Evolutionary conservation across 2,888 invertebrate species (phyloP).

Genomic region (Rhogogaster chlorosoma): DNA sequence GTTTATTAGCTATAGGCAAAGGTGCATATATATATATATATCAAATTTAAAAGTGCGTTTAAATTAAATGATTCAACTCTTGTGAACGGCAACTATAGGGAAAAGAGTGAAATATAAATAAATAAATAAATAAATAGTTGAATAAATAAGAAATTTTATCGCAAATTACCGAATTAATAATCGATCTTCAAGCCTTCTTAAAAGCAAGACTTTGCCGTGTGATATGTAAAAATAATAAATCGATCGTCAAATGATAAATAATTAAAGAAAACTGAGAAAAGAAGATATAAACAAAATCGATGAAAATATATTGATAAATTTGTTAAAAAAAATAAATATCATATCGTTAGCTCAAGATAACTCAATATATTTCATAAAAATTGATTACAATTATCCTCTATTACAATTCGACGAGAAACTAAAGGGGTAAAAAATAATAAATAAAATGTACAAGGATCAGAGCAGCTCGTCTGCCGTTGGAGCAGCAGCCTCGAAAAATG

Average conservation of each 20-base stretch:
- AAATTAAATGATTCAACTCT: background rate
- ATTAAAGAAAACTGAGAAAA: too few species aligned
- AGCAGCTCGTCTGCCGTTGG: conserved; percentile 59
- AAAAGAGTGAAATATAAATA: conserved; percentile 2
- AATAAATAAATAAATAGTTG: background rate
- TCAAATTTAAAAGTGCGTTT: background rate
- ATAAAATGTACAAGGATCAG: conserved; percentile 71
- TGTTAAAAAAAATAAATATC: conserved; percentile 18
- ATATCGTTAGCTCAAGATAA: conserved; percentile 23
- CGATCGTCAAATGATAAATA: conserved; percentile 3
- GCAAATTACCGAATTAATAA: conserved; percentile 16
- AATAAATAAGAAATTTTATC: conserved; percentile 16
- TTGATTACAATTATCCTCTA: background rate
- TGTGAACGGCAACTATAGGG: background rate
- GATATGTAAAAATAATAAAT: conserved; percentile 11
- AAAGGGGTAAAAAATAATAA: background rate
- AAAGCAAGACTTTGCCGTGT: conserved; percentile 29
- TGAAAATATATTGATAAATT: conserved; percentile 23
- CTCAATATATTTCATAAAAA: background rate
- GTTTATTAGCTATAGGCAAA: background rate
- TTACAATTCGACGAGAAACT: background rate
- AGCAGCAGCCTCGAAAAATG: conserved; percentile 70
- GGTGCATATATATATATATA: background rate
- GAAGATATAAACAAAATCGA: background rate
- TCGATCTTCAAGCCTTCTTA: conserved; percentile 10